Percentiles rank a stretch among this genome's conserved stretches.
Evolutionary conservation across 2,888 invertebrate species (phyloP).

Genomic region (Mermis nigrescens): DNA sequence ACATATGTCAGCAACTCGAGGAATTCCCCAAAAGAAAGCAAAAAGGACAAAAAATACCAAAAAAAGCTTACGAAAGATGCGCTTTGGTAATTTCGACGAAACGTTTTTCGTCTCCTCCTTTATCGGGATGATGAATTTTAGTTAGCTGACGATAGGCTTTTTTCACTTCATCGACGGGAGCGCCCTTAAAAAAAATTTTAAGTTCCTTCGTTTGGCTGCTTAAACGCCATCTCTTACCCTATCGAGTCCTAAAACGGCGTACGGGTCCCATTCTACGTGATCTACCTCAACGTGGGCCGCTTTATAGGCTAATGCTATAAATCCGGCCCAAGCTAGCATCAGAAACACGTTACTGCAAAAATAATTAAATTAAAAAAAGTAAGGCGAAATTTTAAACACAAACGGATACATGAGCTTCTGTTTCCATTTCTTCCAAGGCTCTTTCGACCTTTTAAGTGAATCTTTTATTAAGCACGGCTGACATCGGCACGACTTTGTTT

Average conservation of each 20-base stretch:
- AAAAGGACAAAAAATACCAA: slow-evolving; percentile 10
- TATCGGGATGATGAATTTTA: slow-evolving; percentile 71
- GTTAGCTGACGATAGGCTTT: slow-evolving; percentile 84
- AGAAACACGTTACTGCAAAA: slow-evolving; percentile 38
- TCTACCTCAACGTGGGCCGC: slow-evolving; percentile 84
- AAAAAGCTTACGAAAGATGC: slow-evolving; percentile 36
- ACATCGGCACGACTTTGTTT: slow-evolving; percentile 54
- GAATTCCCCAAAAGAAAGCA: slow-evolving; percentile 5
- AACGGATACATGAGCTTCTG: slow-evolving; percentile 46
- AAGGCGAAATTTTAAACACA: neutral
- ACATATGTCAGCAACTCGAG: no score
- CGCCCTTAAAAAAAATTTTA: slow-evolving; percentile 42
- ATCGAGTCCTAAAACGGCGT: slow-evolving; percentile 75
- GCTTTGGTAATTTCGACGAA: slow-evolving; percentile 95
- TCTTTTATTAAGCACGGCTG: slow-evolving; percentile 67
- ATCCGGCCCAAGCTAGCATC: slow-evolving; percentile 36
- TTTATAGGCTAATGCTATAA: slow-evolving; percentile 37
- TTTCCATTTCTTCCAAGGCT: slow-evolving; percentile 69
- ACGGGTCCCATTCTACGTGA: slow-evolving; percentile 96
- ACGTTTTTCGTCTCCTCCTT: slow-evolving; percentile 67
- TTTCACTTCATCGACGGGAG: slow-evolving; percentile 71
- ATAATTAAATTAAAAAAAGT: neutral
- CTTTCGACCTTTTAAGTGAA: slow-evolving; percentile 55
- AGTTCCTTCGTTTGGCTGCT: neutral
- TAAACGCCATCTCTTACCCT: slow-evolving; percentile 39